Evolutionary conservation across 2,888 invertebrate genomes (phyloP).

Genomic region (Pecten maximus): DNA sequence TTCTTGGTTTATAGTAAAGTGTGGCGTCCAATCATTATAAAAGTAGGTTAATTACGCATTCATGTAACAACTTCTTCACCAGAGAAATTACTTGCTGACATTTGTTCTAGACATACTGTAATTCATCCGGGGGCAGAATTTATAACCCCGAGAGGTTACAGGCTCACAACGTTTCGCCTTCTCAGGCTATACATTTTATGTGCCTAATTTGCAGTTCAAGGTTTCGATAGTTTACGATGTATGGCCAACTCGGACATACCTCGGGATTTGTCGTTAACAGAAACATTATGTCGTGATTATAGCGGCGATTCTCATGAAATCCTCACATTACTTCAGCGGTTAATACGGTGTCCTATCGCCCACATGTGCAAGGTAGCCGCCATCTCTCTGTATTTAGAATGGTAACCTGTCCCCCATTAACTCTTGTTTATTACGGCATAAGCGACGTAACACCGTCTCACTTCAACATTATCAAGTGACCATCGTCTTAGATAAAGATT

Average conservation of each 20-base stretch:
- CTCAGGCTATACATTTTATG: not conserved
- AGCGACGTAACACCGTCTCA: not conserved
- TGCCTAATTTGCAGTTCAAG: not conserved
- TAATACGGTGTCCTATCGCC: not conserved
- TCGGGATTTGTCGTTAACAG: not conserved
- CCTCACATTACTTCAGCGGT: not conserved
- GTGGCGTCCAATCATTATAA: not conserved
- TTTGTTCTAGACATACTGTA: not conserved
- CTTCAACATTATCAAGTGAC: not conserved
- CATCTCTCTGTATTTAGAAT: not conserved
- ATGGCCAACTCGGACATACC: not conserved
- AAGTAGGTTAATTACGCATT: slow-evolving; percentile 16
- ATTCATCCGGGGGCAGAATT: not conserved
- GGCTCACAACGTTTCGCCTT: not conserved
- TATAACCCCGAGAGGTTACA: not conserved
- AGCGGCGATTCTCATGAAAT: not conserved
- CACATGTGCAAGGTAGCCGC: not conserved
- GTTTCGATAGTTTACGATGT: not conserved
- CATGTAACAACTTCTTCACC: not conserved
- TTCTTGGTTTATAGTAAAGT: not conserved
- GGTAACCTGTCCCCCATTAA: not conserved
- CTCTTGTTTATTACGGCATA: not conserved
- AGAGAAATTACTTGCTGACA: not conserved
- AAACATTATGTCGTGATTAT: not conserved
- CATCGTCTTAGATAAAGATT: not conserved